Conservation (phyloP, 1,140 invertebrate species). For the Procambarus clarkii region DNA sequence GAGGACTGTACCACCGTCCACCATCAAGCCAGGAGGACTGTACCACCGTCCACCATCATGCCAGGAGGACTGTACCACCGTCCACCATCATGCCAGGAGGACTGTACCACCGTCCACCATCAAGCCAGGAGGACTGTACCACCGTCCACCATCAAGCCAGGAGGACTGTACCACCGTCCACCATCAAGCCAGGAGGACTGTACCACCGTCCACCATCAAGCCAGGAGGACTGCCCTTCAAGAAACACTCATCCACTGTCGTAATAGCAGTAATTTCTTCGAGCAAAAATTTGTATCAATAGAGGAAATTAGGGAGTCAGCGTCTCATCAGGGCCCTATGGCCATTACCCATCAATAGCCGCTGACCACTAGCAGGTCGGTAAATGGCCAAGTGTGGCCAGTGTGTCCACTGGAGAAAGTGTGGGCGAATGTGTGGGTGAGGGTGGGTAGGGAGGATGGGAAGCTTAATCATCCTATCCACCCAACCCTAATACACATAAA, state of each 20-base stretch:
- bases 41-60: too few species aligned
- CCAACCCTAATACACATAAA: too few species aligned
- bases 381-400: not conserved
- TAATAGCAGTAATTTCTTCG: conserved; percentile 50
- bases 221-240: not conserved
- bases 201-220: too few species aligned
- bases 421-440: not conserved
- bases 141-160: too few species aligned
- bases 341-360: not conserved
- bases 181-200: too few species aligned
- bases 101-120: too few species aligned
- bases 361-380: conserved; percentile 18
- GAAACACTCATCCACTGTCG: conserved; percentile 29
- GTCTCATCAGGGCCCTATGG: not conserved
- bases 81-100: too few species aligned
- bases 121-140: too few species aligned
- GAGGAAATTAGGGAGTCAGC: conserved; percentile 20
- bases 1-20: too few species aligned
- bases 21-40: too few species aligned
- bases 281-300: conserved; percentile 56
- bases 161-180: too few species aligned
- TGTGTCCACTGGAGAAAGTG: not conserved
- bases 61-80: too few species aligned
- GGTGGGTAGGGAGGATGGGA: not conserved
- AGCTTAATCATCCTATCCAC: not conserved